Percentiles rank a stretch among this genome's conserved stretches.
These are phyloP conservation scores for Clupea harengus DNA, from an alignment of 2,113 vertebrate genomes.

Conservation along the genomic window DNA sequence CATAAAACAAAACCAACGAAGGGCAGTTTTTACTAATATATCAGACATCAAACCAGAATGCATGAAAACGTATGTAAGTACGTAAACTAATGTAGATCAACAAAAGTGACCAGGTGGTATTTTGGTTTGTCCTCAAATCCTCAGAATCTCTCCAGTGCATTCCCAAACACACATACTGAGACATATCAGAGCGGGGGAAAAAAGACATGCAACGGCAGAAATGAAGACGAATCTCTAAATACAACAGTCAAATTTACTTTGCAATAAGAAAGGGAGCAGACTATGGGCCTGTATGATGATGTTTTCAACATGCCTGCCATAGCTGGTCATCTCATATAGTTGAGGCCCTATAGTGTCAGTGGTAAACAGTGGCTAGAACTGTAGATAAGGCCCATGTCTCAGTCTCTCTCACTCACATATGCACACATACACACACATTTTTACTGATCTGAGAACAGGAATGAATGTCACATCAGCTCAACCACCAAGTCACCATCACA, in stretches of 20 bases:
- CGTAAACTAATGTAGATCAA: no score
- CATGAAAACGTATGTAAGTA: no score
- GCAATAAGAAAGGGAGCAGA: not conserved
- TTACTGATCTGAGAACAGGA: not conserved
- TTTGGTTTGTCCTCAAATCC: not conserved
- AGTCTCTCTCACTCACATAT: not conserved
- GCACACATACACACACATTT: not conserved
- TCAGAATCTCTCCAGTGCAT: not conserved
- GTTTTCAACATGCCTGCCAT: not conserved
- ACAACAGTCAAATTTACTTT: not conserved
- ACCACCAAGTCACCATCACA: not conserved
- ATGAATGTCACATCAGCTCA: not conserved
- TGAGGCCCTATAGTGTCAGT: not conserved
- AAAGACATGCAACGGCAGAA: not conserved
- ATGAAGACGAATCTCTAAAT: not conserved
- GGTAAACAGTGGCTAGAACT: not conserved
- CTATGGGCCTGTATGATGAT: not conserved
- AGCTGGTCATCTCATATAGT: slow-evolving; percentile 5
- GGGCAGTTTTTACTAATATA: no score
- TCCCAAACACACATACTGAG: not conserved
- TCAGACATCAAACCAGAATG: not conserved
- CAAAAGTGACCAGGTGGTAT: not conserved
- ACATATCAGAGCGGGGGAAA: not conserved
- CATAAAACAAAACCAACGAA: not conserved
- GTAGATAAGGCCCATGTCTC: not conserved